Evolutionary conservation across 2,888 invertebrate genomes (phyloP), one percentile per base, ranked within the genome.

Genomic region (Syritta pipiens): DNA sequence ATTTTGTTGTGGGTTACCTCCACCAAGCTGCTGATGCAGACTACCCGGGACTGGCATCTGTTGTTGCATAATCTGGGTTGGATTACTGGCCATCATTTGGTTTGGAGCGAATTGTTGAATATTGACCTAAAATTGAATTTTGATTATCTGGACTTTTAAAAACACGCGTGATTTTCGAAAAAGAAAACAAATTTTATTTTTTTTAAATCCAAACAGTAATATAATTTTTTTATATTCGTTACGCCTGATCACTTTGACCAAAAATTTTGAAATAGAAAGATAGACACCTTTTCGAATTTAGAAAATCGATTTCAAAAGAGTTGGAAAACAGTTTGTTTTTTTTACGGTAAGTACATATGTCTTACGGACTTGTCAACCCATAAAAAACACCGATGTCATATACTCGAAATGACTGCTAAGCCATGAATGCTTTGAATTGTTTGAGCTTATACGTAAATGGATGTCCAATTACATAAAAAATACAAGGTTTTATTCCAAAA

Each of bases 91-190:
- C 83, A 87, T 88, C 91, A 87, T 86, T 76, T 87, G 85, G 55
- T 87, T 88, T 40, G 85, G 87, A 20, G 84, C 86, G 77, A 87
- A 88, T 81, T 87, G 88, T 63, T 87, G 89, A 86, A 90, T 24
- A n/a, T 69, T 60, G 19, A 69, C 42, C 59, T 51, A 51, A 44
- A 60, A 24, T 26, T 51, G 4, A 4, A 35, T 20, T 24, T 24
- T 14, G 2, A 7, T 7, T 9, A 6, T n/a, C 10, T 1, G 30
- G 3, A 17, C 17, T 17, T 7, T 37, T 1, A n/a, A 20, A 14
- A 6, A 3, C 6, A 24, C 26, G 17, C 19, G 6, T 26, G 20
- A 28, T 57, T 10, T 42, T 10, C 10, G 19, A 42, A 2, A 9
- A 48, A 28, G 1, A 6, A 1, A 17, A 30, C 19, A 51, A 20